Evolutionary conservation across 2,113 vertebrate genomes (phyloP).

Genomic region (Pyxicephalus adspersus): DNA sequence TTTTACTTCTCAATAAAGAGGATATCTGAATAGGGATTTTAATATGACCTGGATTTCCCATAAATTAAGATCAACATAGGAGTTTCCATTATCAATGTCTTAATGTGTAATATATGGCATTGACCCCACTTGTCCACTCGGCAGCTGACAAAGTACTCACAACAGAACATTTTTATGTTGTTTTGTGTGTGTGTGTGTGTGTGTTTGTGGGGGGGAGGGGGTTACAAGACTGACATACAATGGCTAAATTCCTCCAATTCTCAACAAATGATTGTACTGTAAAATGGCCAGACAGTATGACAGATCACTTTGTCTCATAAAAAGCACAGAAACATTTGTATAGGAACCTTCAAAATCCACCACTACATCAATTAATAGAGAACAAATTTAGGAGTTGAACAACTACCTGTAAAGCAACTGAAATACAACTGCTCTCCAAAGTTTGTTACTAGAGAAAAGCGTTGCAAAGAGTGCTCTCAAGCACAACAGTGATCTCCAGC

Average conservation of each 20-base stretch:
- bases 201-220: not conserved
- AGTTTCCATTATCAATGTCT: no score
- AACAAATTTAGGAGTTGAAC: not conserved
- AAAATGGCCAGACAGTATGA: not conserved
- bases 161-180: not conserved
- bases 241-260: not conserved
- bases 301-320: not conserved
- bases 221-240: not conserved
- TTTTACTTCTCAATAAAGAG: no score
- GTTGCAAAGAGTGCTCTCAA: not conserved
- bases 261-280: not conserved
- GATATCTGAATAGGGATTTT: no score
- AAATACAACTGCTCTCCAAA: not conserved
- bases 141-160: not conserved
- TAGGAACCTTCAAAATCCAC: not conserved
- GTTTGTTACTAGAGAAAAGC: slow-evolving; percentile 10
- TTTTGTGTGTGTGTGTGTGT: not conserved
- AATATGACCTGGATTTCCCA: no score
- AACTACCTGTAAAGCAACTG: not conserved
- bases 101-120: no score
- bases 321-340: not conserved
- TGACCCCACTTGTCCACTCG: not conserved
- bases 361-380: slow-evolving; percentile 9
- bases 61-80: no score
- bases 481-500: slow-evolving; percentile 13